Base-by-base conservation (phyloP, 2,888 invertebrate genomes). In the Coelinius sp. region DNA sequence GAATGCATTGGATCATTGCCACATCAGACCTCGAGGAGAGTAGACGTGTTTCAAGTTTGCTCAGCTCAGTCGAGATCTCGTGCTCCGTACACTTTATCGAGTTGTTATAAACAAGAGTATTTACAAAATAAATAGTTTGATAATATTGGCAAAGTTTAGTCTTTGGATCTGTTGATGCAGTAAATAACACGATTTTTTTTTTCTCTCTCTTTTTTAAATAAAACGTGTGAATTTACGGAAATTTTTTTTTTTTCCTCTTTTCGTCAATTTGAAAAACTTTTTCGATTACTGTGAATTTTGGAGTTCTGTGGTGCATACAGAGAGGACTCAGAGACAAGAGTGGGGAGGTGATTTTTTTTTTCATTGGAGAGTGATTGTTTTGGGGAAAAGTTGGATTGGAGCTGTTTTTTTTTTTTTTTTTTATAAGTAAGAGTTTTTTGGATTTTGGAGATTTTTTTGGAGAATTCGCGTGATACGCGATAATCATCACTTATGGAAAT, bases 1-100 rank as follows among this genome's bases (percentile, higher is more conserved):
- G 81, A 81, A 81, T 81, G 81, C 81, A 81, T 81, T 80, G 81
- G 83, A 85, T 84, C 87, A 88, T 86, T 87, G 84, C 85, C 82
- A 83, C 84, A 81, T 81, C 83, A 84, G 85, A 87, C 81, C 84
- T 86, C 87, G 87, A 85, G 85, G 84, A 85, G 87, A 82, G 76
- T 80, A 84, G 86, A 86, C 86, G 85, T 80, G 82, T 81, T 83
- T 83, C 79, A 81, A 82, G 82, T 83, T 79, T 77, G 76, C 82
- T 79, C 81, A 78, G 80, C 84, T 84, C 85, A 84, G 85, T 85
- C 86, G 84, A 83, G 84, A 82, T 77, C 80, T 80, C 77, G 79
- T 77, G 76, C 76, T 73, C 62, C 74, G 66, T 74, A 68, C 71
- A 1, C 24, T n/a, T n/a, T n/a, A n/a, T n/a, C n/a, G n/a, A 3